phyloP scores from a whole-genome alignment of 2,888 invertebrate genomes.

The Argyresthia albistria region DNA sequence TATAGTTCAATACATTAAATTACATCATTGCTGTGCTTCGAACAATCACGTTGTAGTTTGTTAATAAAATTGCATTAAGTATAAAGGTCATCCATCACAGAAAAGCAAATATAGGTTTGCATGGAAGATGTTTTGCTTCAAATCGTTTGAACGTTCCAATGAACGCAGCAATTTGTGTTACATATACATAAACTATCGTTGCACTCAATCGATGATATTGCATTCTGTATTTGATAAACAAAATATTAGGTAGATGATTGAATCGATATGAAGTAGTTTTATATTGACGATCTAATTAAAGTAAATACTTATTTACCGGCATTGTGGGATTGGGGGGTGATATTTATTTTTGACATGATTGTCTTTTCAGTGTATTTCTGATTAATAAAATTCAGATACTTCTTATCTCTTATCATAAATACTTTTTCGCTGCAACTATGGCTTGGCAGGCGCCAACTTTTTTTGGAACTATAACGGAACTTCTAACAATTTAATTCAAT shows the following conservation, averaged over 20 bases:
- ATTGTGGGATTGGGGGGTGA: too few relatives aligned
- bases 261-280: slow-evolving; percentile 57
- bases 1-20: slow-evolving; percentile 27
- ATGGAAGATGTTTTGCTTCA: neutral
- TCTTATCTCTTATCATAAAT: slow-evolving; percentile 31
- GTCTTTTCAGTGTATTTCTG: too few relatives aligned
- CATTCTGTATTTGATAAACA: slow-evolving; percentile 19
- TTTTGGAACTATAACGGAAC: slow-evolving; percentile 27
- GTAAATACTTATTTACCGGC: too few relatives aligned
- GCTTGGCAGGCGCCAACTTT: slow-evolving; percentile 54
- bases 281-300: slow-evolving; percentile 30
- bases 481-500: slow-evolving; percentile 29
- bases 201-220: neutral
- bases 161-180: too few relatives aligned
- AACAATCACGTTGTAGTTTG: slow-evolving; percentile 36
- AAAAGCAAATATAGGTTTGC: neutral
- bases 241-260: slow-evolving; percentile 39
- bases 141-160: neutral
- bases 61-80: slow-evolving; percentile 26
- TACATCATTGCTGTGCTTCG: slow-evolving; percentile 34
- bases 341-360: slow-evolving; percentile 18
- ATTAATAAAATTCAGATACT: neutral
- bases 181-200: too few relatives aligned
- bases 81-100: neutral
- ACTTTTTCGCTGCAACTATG: slow-evolving; percentile 48